phyloP scores from a whole-genome alignment of 2,113 vertebrate genomes.

The Peromyscus californicus region DNA sequence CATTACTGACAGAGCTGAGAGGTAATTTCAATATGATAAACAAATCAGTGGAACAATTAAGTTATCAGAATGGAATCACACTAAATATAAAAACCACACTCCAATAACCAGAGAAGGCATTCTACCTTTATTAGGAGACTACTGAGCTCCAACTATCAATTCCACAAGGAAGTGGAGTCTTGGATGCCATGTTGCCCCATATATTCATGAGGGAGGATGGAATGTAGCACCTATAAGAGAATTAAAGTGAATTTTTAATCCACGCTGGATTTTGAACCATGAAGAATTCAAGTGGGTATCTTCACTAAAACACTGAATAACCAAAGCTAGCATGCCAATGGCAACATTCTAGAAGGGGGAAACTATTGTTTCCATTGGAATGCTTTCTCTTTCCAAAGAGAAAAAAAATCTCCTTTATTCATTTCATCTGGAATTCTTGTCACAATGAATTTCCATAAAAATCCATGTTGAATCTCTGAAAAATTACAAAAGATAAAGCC shows the following conservation, averaged over 20 bases:
- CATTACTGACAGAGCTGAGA: conserved; percentile 75
- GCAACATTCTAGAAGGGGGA: conserved; percentile 31
- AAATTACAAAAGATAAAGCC: conserved; percentile 26
- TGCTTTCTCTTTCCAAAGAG: conserved; percentile 10
- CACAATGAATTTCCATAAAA: conserved; percentile 24
- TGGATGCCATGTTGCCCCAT: conserved; percentile 15
- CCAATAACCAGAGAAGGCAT: conserved; percentile 12
- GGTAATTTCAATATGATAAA: conserved; percentile 79
- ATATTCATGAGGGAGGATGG: background rate
- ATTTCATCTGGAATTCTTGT: conserved; percentile 24
- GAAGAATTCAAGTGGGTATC: background rate
- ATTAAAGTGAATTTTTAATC: background rate
- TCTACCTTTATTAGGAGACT: background rate
- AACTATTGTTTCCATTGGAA: background rate
- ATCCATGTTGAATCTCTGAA: conserved; percentile 17
- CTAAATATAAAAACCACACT: conserved; percentile 53
- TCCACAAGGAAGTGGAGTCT: conserved; percentile 23
- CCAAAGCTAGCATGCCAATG: background rate
- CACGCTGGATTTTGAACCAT: background rate
- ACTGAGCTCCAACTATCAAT: conserved; percentile 28
- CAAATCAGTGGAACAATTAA: conserved; percentile 78
- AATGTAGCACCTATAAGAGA: conserved; percentile 3
- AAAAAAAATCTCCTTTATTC: conserved; percentile 29
- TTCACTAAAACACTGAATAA: conserved; percentile 49
- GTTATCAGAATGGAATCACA: conserved; percentile 75